Percentiles rank a stretch among this genome's conserved stretches.
These are phyloP conservation scores for Poecilia gillii DNA, from an alignment of 2,797 vertebrate genomes.

Conservation along the genomic window DNA sequence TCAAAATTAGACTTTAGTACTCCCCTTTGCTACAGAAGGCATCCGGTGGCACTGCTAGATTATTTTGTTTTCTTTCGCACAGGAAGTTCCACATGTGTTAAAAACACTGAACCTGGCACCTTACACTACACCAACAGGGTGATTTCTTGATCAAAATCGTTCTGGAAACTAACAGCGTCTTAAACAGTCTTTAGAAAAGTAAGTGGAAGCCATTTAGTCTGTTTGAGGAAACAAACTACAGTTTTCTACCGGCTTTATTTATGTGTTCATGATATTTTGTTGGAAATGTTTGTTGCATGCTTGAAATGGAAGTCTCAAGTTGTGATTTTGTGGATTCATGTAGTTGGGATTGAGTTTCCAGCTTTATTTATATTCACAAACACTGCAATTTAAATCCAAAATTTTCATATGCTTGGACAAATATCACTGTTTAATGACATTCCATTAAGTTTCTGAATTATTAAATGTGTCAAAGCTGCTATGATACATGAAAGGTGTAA, in stretches of 20 bases:
- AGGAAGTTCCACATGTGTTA: slow-evolving; percentile 21
- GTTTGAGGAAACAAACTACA: background rate
- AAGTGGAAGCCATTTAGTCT: background rate
- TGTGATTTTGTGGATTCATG: background rate
- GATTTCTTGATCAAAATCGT: background rate
- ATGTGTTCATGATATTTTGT: background rate
- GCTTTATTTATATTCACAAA: background rate
- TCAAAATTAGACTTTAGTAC: slow-evolving; percentile 22
- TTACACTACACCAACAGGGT: background rate
- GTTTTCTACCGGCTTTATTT: background rate
- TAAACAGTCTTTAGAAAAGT: background rate
- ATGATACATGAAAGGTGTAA: background rate
- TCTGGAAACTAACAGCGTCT: background rate
- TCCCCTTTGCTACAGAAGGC: background rate
- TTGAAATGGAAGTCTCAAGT: background rate
- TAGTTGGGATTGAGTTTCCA: background rate
- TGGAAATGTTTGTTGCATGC: background rate
- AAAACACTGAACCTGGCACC: background rate
- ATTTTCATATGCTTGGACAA: background rate
- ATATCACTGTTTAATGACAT: background rate
- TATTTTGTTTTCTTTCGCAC: slow-evolving; percentile 19
- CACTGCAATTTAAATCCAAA: background rate
- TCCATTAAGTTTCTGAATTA: background rate
- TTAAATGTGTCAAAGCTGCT: background rate
- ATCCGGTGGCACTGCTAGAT: slow-evolving; percentile 1